Evolutionary conservation across 2,888 invertebrate genomes (phyloP).

Genomic region (Hecatera dysodea): DNA sequence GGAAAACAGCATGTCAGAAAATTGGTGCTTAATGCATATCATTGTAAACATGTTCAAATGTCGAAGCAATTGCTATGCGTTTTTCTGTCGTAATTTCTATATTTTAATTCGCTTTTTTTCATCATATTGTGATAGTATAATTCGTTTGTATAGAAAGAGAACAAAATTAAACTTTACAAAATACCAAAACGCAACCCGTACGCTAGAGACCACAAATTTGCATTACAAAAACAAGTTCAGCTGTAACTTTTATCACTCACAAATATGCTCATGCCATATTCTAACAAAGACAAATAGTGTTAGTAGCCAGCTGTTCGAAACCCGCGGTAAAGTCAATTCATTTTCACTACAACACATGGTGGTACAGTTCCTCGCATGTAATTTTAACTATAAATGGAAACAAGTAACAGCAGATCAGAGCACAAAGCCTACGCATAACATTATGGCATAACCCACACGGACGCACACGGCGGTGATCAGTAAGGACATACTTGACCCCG

Average conservation of each 20-base stretch:
- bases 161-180: background rate
- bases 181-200: constrained; percentile 1
- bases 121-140: background rate
- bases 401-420: constrained; percentile 19
- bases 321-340: constrained; percentile 37
- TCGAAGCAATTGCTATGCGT: background rate
- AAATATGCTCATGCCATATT: constrained; percentile 19
- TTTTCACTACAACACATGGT: background rate
- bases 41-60: background rate
- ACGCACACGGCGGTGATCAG: background rate
- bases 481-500: constrained; percentile 29
- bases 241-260: background rate
- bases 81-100: background rate
- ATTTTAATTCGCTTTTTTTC: constrained; percentile 34
- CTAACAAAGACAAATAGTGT: constrained; percentile 1
- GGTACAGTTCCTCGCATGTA: constrained; percentile 11
- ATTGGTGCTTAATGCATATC: background rate
- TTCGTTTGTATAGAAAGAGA: too few relatives aligned
- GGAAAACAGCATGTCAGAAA: background rate
- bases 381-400: constrained; percentile 3
- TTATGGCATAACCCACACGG: background rate
- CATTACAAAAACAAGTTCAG: constrained; percentile 14
- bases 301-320: constrained; percentile 40
- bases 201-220: background rate
- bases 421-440: constrained; percentile 22